phyloP scores from a whole-genome alignment of 1,140 invertebrate species.

The Papilio dardanus region DNA sequence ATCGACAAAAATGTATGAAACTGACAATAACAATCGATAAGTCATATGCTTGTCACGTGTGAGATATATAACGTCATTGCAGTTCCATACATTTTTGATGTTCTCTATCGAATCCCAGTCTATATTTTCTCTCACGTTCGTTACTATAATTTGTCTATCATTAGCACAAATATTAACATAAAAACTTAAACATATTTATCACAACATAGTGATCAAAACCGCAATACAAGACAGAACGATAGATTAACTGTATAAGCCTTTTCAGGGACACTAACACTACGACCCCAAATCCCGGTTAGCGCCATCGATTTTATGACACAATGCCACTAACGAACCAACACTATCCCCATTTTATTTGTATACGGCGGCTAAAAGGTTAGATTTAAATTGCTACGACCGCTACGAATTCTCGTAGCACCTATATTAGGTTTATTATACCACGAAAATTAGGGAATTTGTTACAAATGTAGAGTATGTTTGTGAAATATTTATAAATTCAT shows the following conservation, averaged over 20 bases:
- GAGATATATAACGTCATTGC: too few relatives aligned
- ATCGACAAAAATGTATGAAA: too few relatives aligned
- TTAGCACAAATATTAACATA: neutral
- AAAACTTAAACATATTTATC: neutral
- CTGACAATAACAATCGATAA: too few relatives aligned
- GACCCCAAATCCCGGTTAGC: conserved; percentile 7
- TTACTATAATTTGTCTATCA: neutral
- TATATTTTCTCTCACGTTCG: neutral
- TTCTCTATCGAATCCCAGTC: too few relatives aligned
- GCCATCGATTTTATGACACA: conserved; percentile 12
- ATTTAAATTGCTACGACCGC: neutral
- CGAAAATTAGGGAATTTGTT: neutral
- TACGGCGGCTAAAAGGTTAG: conserved; percentile 2
- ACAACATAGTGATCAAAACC: neutral
- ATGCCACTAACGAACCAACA: conserved; percentile 5
- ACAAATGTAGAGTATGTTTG: neutral
- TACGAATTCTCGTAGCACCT: neutral
- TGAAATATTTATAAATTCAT: neutral
- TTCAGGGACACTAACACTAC: neutral
- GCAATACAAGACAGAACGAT: neutral
- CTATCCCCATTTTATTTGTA: conserved; percentile 1
- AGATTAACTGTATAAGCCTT: neutral
- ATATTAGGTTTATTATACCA: neutral
- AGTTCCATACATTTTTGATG: too few relatives aligned
- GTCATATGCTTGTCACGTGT: too few relatives aligned